These are phyloP conservation scores for Trialeurodes vaporariorum DNA, from an alignment of 1,140 invertebrate species.

Conservation along the genomic window DNA sequence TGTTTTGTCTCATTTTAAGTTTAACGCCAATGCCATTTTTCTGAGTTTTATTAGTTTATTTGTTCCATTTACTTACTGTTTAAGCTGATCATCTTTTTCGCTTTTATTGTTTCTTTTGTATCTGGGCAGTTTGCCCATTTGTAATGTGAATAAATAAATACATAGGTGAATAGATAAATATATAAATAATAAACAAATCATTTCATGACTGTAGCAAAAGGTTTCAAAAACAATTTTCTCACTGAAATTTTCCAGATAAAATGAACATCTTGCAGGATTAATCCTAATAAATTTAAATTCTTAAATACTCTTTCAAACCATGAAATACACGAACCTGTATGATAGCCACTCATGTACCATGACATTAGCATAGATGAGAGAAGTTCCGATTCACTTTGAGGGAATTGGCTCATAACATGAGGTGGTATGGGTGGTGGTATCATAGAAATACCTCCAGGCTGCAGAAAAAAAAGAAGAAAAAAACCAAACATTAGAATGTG, in stretches of 20 bases:
- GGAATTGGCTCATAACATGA: slow-evolving; percentile 25
- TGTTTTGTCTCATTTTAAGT: too few species aligned
- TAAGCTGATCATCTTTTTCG: too few species aligned
- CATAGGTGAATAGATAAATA: not conserved
- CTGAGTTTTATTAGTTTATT: too few species aligned
- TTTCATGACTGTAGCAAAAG: not conserved
- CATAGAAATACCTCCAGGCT: not conserved
- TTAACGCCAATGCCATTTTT: too few species aligned
- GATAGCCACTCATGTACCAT: slow-evolving; percentile 86
- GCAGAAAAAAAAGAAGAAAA: not conserved
- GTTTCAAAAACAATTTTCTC: too few species aligned
- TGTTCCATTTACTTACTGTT: too few species aligned
- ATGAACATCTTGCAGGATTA: too few species aligned
- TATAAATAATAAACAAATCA: not conserved
- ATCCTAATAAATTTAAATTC: not conserved
- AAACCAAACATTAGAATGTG: too few species aligned
- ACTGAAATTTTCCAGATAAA: too few species aligned
- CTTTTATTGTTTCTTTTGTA: too few species aligned
- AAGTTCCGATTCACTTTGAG: slow-evolving; percentile 45
- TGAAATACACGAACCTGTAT: slow-evolving; percentile 46
- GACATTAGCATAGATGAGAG: slow-evolving; percentile 77
- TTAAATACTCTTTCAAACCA: not conserved
- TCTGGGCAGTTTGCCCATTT: too few species aligned
- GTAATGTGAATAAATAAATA: not conserved
- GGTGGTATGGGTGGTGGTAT: slow-evolving; percentile 40